phyloP scores from a whole-genome alignment of 2,888 invertebrate species.

The Hyposoter dolosus region DNA sequence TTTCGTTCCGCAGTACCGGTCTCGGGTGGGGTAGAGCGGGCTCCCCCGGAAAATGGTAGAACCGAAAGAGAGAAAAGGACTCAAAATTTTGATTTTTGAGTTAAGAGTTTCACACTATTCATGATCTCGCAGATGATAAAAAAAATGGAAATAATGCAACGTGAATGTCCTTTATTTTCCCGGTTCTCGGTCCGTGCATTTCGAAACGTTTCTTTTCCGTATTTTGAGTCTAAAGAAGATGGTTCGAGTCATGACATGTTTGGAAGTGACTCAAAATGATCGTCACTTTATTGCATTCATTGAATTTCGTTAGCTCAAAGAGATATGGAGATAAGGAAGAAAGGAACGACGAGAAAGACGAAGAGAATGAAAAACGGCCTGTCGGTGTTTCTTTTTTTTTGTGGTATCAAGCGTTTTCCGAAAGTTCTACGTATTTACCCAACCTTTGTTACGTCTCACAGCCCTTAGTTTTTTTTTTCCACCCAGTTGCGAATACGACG shows the following conservation, averaged over 20 bases:
- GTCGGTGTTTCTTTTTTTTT: conserved; percentile 24
- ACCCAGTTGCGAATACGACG: neutral
- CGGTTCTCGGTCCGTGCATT: neutral
- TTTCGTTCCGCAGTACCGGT: too few species aligned
- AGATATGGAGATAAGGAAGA: conserved; percentile 29
- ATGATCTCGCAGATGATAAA: too few species aligned
- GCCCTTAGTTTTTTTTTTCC: conserved; percentile 10
- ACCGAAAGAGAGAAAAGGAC: too few species aligned
- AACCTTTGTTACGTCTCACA: conserved; percentile 7
- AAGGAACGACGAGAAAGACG: conserved; percentile 25
- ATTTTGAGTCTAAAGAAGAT: neutral
- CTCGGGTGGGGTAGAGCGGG: too few species aligned
- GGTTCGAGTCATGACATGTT: neutral
- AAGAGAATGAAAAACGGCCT: conserved; percentile 45
- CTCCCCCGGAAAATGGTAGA: too few species aligned
- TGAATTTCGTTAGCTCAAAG: conserved; percentile 70
- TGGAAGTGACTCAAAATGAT: conserved; percentile 67
- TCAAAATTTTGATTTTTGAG: too few species aligned
- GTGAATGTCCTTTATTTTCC: neutral
- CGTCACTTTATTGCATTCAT: conserved; percentile 75
- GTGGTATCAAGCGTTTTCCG: conserved; percentile 35
- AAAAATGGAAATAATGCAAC: neutral
- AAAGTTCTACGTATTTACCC: conserved; percentile 26
- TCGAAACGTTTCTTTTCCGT: neutral
- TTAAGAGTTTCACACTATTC: too few species aligned